Base-by-base conservation (phyloP, 2,888 invertebrate genomes). In the Drosophila macrothrix region DNA sequence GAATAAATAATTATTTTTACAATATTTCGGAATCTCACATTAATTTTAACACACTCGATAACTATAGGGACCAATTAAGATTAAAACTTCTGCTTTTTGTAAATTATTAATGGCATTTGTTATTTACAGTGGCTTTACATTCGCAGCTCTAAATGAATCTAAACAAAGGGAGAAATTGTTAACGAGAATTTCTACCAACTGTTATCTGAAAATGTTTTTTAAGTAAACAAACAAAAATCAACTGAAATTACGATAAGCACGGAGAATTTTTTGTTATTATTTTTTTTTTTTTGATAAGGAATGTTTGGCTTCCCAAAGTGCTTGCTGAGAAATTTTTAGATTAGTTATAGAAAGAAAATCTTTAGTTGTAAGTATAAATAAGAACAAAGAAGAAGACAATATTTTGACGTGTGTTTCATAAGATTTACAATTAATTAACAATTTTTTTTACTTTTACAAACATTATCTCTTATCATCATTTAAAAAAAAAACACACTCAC, bases 61-160 rank as follows among this genome's bases (percentile, higher is more conserved):
- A 22, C 16, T 65, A 78, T 72, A 67, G 58, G 10, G 37, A 76
- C 56, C 68, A 54, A 66, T 68, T 39, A 29, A 59, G 67, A 69
- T 69, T 69, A 14, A 25, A 49, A 33, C 14, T 35, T 60, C 14
- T 28, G 1, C 14, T 10, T 60, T 16, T 16, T n/a, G 35, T 16
- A 28, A n/a, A 37, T 37, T 50, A 25, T 52, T 35, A 29, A 10
- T 29, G 35, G 28, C 5, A 28, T 35, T 46, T 25, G 4, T 22
- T 33, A 5, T 19, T 41, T 58, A 22, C 16, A 14, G 16, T 33
- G 3, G 12, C 9, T 4, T 53, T 22, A 16, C 12, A 33, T 33
- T 16, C 25, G 0, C 4, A 56, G 9, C n/a, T 28, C 1, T 6
- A 52, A 25, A 29, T 52, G 12, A 41, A 16, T 37, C 16, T 16